Conservation (phyloP, 2,888 invertebrate species). For the Monochamus alternatus region DNA sequence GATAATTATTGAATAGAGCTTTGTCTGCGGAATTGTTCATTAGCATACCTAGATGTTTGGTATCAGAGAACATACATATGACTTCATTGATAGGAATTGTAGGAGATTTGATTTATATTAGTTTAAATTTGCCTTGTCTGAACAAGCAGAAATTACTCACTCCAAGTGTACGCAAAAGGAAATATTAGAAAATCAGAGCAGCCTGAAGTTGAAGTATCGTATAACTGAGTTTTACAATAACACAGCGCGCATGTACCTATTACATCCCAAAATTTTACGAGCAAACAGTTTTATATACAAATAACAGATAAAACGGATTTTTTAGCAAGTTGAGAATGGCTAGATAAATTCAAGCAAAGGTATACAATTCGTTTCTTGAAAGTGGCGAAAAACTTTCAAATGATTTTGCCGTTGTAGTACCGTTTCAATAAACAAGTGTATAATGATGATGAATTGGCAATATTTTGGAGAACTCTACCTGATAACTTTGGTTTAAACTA, state of each 20-base stretch:
- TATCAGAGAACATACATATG: too few species aligned
- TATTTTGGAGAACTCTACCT: conserved; percentile 50
- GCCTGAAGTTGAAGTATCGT: conserved; percentile 44
- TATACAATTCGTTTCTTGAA: conserved; percentile 50
- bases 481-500: conserved; percentile 47
- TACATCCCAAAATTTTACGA: conserved; percentile 38
- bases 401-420: conserved; percentile 42
- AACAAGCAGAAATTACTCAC: too few species aligned
- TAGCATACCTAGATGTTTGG: too few species aligned
- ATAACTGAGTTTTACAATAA: conserved; percentile 48
- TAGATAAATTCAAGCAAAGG: conserved; percentile 53
- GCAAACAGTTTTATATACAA: conserved; percentile 49
- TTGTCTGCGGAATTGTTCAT: too few species aligned
- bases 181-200: conserved; percentile 42
- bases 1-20: too few species aligned
- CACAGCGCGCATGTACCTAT: conserved; percentile 43
- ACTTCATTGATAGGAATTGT: too few species aligned
- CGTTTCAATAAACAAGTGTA: conserved; percentile 49
- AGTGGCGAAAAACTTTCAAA: conserved; percentile 52
- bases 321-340: conserved; percentile 51
- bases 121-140: too few species aligned
- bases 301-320: conserved; percentile 47
- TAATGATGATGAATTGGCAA: conserved; percentile 52
- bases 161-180: conserved; percentile 40
- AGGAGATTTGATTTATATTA: too few species aligned